Percentiles rank a stretch among this genome's conserved stretches.
Evolutionary conservation across 35 echinoderm and acorn worm genomes (phyloP).

Genomic region (Stichopus chloronotus): DNA sequence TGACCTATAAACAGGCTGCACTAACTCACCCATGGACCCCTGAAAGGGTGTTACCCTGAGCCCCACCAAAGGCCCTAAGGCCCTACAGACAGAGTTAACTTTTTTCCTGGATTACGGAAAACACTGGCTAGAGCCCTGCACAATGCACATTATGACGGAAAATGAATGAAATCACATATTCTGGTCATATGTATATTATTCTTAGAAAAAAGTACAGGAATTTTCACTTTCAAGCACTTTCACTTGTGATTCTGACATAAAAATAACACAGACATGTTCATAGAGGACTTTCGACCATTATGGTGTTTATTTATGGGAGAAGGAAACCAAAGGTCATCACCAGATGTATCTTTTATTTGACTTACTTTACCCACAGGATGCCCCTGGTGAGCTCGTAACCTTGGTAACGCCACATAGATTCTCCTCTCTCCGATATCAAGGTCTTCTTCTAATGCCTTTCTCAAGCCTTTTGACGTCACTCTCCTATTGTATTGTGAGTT

Average conservation of each 20-base stretch:
- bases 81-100: too few relatives aligned
- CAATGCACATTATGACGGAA: too few relatives aligned
- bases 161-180: too few relatives aligned
- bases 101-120: too few relatives aligned
- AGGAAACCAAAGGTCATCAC: neutral
- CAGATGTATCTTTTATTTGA: neutral
- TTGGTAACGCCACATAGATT: conserved; percentile 47
- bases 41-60: too few relatives aligned
- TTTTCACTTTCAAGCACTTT: too few relatives aligned
- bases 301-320: neutral
- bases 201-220: too few relatives aligned
- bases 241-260: neutral
- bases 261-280: neutral
- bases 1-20: too few relatives aligned
- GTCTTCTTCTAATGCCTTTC: conserved; percentile 31
- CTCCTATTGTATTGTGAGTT: conserved; percentile 46
- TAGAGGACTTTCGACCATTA: neutral
- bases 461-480: conserved; percentile 24
- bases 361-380: conserved; percentile 47
- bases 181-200: too few relatives aligned
- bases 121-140: too few relatives aligned
- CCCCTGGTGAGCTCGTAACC: conserved; percentile 12
- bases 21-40: too few relatives aligned
- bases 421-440: conserved; percentile 31
- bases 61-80: too few relatives aligned